A percentile compares a stretch with the other conserved stretches of the same genome.
phyloP scores from a whole-genome alignment of 1,140 invertebrate genomes.

The Bombus sibiricus region DNA sequence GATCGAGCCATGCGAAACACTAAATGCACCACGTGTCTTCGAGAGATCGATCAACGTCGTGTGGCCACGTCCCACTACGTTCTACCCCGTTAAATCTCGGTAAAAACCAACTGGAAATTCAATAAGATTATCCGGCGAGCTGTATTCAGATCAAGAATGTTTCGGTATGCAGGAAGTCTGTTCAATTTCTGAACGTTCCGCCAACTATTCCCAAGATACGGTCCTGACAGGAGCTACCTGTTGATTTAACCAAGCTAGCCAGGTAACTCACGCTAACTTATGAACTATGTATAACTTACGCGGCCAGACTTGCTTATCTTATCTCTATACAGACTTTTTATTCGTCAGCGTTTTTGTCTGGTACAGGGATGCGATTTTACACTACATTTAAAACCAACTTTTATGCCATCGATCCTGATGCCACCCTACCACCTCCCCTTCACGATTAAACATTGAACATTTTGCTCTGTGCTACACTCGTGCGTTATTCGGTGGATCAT shows the following conservation, averaged over 20 bases:
- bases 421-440: background rate
- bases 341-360: conserved; percentile 9
- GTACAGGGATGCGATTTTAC: background rate
- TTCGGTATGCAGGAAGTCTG: conserved; percentile 36
- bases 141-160: conserved; percentile 2
- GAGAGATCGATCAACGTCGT: conserved; percentile 19
- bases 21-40: background rate
- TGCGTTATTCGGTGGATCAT: background rate
- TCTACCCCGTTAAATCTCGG: background rate
- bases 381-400: conserved; percentile 9
- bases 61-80: background rate
- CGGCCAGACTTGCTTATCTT: background rate
- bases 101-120: conserved; percentile 20
- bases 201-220: conserved; percentile 60
- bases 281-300: conserved; percentile 47
- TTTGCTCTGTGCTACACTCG: background rate
- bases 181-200: conserved; percentile 39
- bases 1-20: background rate
- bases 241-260: conserved; percentile 52
- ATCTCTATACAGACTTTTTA: too few relatives aligned
- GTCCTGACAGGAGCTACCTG: conserved; percentile 64
- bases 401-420: background rate
- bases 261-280: conserved; percentile 60
- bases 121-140: background rate
- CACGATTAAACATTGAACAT: background rate